Base-by-base conservation (phyloP, 2,888 invertebrate genomes). In the Chloroclystis v-ata region DNA sequence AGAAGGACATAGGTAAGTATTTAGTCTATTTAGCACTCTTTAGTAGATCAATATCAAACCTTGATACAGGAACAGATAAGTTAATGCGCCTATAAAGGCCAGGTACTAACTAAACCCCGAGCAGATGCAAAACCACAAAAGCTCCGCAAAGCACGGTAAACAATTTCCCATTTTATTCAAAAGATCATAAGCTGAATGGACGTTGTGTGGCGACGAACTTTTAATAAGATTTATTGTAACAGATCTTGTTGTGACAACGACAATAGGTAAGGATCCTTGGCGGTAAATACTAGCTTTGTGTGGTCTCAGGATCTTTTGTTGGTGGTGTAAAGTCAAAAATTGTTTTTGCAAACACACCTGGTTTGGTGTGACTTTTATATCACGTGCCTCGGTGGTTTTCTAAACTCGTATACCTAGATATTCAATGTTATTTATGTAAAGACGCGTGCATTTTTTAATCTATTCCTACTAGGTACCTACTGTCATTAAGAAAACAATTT, bases 171-270 rank as follows among this genome's bases (percentile, higher is more conserved):
- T 82, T 81, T 72, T 30, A 77, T 75, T 71, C 16, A 66, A 67
- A 73, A 65, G 69, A 79, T 80, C 76, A 73, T 73, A 74, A 64
- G 30, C 69, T 82, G 81, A 82, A 84, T 82, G 72, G 72, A n/a
- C 69, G 66, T 68, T 75, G 77, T 74, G 75, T 74, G 82, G 76
- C 75, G 71, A 58, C 59, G 55, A 68, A 74, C 71, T 70, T 78
- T 75, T 86, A 85, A 86, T 86, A 86, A 86, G 86, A 86, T 87
- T 87, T 87, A 87, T 87, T 86, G 86, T 84, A 84, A 85, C 84
- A 72, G 86, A 87, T 87, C 86, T 75, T 87, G 86, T 87, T 87
- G 82, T 87, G 86, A 86, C 86, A 84, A 69, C 69, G 67, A 84
- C 84, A 85, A 86, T 81, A 62, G 78, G 60, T 63, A 62, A 56